Evolutionary conservation across 2,797 vertebrate genomes (phyloP).

Genomic region (Gymnoscopelus microlampas): DNA sequence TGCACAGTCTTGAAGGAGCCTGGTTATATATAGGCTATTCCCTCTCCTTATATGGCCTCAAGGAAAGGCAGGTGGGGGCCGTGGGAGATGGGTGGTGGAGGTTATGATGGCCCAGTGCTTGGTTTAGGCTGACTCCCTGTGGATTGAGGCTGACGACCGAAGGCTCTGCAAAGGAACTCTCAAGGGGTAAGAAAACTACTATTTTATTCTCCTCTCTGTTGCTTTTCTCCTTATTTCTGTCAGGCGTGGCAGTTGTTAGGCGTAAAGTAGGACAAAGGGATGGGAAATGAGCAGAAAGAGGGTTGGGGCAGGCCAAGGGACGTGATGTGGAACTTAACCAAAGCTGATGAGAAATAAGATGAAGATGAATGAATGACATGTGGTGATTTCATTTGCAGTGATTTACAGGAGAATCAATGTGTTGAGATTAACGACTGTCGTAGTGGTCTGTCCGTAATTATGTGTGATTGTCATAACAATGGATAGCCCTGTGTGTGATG

Average conservation of each 20-base stretch:
- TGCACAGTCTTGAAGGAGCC: constrained; percentile 69
- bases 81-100: constrained; percentile 64
- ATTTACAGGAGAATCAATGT: constrained; percentile 7
- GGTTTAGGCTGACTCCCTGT: constrained; percentile 79
- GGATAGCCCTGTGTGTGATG: constrained; percentile 8
- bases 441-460: constrained; percentile 1
- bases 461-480: constrained; percentile 18
- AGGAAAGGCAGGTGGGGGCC: constrained; percentile 68
- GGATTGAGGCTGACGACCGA: constrained; percentile 77
- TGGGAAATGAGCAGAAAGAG: constrained; percentile 15
- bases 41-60: constrained; percentile 77
- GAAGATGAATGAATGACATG: constrained; percentile 31
- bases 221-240: constrained; percentile 24
- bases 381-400: constrained; percentile 19
- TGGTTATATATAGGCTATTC: constrained; percentile 80
- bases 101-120: constrained; percentile 71
- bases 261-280: constrained; percentile 18
- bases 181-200: constrained; percentile 70
- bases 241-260: constrained; percentile 27
- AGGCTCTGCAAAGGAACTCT: constrained; percentile 70
- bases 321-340: constrained; percentile 36
- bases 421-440: not conserved
- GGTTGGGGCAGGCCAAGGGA: constrained; percentile 13
- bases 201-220: constrained; percentile 28
- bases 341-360: constrained; percentile 36